Evolutionary conservation across 2,113 vertebrate species (phyloP).

Genomic region (Hipposideros armiger): DNA sequence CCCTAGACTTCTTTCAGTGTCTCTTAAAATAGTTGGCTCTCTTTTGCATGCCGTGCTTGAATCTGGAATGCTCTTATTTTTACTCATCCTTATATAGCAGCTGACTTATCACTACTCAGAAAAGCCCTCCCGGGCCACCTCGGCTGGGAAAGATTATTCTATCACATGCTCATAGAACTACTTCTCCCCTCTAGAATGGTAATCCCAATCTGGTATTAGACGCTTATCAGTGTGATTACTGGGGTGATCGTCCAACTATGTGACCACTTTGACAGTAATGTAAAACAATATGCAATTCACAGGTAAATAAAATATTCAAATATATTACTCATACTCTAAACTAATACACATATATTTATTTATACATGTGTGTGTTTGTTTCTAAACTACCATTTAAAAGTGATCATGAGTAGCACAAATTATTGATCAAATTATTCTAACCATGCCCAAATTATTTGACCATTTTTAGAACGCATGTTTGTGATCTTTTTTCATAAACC

Average conservation of each 20-base stretch:
- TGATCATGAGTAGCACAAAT: background rate
- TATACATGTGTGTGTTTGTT: too few species aligned
- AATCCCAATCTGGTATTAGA: background rate
- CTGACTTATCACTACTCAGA: background rate
- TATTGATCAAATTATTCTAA: background rate
- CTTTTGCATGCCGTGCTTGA: background rate
- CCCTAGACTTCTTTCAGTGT: background rate
- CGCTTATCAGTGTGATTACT: background rate
- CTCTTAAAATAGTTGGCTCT: background rate
- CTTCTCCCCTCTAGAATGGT: background rate
- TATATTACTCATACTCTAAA: background rate
- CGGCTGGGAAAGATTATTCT: background rate
- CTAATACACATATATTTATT: background rate
- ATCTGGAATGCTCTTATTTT: background rate
- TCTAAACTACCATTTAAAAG: background rate
- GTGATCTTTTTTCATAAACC: background rate
- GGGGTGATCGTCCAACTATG: background rate
- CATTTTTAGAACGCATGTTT: background rate
- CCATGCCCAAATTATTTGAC: background rate
- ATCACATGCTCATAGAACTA: background rate
- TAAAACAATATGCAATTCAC: background rate
- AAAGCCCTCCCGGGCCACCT: background rate
- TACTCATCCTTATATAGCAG: background rate
- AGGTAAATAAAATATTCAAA: background rate
- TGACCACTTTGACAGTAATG: background rate